Percentiles rank a stretch among this genome's conserved stretches.
phyloP scores from a whole-genome alignment of 1,140 invertebrate species.

The Acromyrmex echinatior region DNA sequence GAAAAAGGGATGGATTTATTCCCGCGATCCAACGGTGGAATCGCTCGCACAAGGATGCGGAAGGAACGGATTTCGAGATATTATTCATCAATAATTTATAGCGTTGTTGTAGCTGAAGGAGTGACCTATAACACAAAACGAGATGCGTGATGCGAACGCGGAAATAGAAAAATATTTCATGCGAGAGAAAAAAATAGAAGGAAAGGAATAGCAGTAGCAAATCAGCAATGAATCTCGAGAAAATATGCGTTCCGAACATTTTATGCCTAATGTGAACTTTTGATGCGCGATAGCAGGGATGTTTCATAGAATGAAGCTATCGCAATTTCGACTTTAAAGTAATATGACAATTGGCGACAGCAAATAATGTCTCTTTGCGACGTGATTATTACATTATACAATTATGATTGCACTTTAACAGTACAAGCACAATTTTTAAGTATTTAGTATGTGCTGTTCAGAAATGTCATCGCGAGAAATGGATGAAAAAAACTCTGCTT shows the following conservation, averaged over 20 bases:
- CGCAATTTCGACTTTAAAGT: no score
- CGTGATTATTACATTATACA: no score
- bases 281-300: background rate
- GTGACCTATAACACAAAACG: constrained; percentile 1
- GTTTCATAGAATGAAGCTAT: background rate
- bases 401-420: no score
- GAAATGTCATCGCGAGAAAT: no score
- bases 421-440: no score
- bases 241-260: background rate
- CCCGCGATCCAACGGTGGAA: constrained; percentile 27
- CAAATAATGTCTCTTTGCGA: no score
- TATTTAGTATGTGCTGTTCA: no score
- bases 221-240: background rate
- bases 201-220: background rate
- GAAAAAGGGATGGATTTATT: constrained; percentile 50
- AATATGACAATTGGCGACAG: no score
- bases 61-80: constrained; percentile 49
- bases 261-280: background rate
- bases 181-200: constrained; percentile 35
- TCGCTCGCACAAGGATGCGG: constrained; percentile 34
- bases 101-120: background rate
- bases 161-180: constrained; percentile 46
- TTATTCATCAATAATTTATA: constrained; percentile 61
- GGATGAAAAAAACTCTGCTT: no score
- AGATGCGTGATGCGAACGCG: background rate